Evolutionary conservation across 2,888 invertebrate genomes (phyloP), one percentile per base, ranked within the genome.

Genomic region (Scaptomyza parva): DNA sequence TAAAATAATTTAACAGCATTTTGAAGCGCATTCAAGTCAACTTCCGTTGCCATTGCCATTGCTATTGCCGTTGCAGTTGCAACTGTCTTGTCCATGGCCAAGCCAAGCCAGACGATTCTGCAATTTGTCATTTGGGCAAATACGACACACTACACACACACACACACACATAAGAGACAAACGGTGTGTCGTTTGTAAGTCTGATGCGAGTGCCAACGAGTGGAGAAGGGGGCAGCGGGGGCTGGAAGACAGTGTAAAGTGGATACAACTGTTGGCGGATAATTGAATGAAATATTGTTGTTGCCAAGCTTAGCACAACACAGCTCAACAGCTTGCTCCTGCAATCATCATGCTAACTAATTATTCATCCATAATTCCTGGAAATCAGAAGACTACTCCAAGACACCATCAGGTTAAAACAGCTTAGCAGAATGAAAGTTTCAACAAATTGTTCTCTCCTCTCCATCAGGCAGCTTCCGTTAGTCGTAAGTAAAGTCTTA

Each of bases 1-100:
- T 86, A 86, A 85, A 85, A 85, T 85, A 85, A 85, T 85, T 85
- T 86, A 88, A 85, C 85, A 88, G 88, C 88, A 81, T 86, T 82
- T 85, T 76, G 88, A 84, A 85, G 74, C 85, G 88, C 84, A 84
- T 84, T 84, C 76, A 86, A 88, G 84, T 72, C 76, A 76, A 86
- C 88, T 84, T 84, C 88, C 84, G 85, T 71, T 82, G 63, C 80
- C 52, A 24, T 37, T 47, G 40, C 54, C 4, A 0, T 17, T 35
- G 35, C 35, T 2, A 17, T 47, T 58, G 55, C 68, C 22, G 39
- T 26, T 26, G 63, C 44, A 44, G 26, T 47, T 54, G 64, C 61
- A 39, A 47, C 70, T 58, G 53, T 57, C 52, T 74, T 43, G 44
- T 57, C 50, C 61, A 8, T 35, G 33, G 33, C 52, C 55, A 41